Evolutionary conservation across 2,888 invertebrate genomes (phyloP).

Genomic region (Pseudoips prasinana): DNA sequence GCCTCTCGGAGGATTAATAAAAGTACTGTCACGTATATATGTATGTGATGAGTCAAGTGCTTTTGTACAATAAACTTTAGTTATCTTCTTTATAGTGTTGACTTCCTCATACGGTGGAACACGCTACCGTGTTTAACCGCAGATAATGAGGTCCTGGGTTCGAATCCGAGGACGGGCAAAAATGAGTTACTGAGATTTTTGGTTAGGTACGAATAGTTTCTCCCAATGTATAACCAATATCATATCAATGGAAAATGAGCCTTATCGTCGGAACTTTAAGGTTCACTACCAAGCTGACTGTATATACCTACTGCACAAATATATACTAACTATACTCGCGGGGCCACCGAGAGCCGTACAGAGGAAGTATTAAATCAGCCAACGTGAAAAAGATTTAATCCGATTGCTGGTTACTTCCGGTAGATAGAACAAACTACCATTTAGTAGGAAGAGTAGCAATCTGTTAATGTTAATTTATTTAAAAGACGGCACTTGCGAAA

Average conservation of each 20-base stretch:
- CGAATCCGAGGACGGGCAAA: neutral
- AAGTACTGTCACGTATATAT: too few relatives aligned
- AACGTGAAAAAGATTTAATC: constrained; percentile 29
- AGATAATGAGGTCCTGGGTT: too few relatives aligned
- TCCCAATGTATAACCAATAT: too few relatives aligned
- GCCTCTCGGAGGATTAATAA: constrained; percentile 10
- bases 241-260: too few relatives aligned
- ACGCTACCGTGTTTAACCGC: too few relatives aligned
- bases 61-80: neutral
- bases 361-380: constrained; percentile 30
- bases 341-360: constrained; percentile 12
- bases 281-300: too few relatives aligned
- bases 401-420: constrained; percentile 14
- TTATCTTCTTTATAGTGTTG: neutral
- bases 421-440: constrained; percentile 3
- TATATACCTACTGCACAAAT: too few relatives aligned
- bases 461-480: neutral
- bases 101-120: neutral
- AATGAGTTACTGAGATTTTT: neutral
- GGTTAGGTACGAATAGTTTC: neutral
- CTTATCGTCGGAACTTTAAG: too few relatives aligned
- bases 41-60: neutral
- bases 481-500: neutral
- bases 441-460: neutral
- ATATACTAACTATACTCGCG: constrained; percentile 2